Conservation (phyloP, 2,113 vertebrate species). For the Gavia stellata region DNA sequence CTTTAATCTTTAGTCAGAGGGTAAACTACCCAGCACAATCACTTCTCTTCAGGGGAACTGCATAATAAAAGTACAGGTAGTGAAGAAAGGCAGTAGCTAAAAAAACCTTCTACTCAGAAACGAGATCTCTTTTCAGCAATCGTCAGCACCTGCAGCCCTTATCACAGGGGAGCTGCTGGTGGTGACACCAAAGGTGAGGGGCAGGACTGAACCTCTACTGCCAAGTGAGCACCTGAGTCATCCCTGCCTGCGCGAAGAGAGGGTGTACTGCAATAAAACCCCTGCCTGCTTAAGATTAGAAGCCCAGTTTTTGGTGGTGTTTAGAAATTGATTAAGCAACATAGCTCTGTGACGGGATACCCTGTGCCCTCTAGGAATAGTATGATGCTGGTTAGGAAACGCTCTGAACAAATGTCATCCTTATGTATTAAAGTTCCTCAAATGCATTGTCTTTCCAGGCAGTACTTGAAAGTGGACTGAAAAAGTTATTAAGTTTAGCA, state of each 20-base stretch:
- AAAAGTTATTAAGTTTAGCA: neutral
- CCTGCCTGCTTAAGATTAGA: neutral
- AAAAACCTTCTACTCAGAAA: neutral
- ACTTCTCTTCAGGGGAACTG: neutral
- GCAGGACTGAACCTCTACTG: neutral
- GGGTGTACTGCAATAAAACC: neutral
- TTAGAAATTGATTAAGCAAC: neutral
- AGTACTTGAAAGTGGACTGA: neutral
- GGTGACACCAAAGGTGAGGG: neutral
- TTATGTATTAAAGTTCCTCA: neutral
- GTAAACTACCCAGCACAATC: neutral
- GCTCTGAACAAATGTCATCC: rapidly evolving
- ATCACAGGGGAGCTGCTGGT: neutral
- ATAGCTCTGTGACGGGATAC: neutral
- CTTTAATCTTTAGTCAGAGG: neutral
- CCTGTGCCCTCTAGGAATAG: neutral
- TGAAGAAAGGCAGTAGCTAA: neutral
- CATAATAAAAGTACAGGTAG: neutral
- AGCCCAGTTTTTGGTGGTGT: neutral
- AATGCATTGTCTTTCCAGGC: neutral
- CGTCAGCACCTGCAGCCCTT: neutral
- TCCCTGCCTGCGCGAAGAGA: neutral
- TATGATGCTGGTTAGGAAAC: neutral
- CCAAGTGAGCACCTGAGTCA: neutral
- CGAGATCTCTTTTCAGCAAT: neutral